Conservation (phyloP, 1,140 invertebrate genomes). For the Heliconius himera region DNA sequence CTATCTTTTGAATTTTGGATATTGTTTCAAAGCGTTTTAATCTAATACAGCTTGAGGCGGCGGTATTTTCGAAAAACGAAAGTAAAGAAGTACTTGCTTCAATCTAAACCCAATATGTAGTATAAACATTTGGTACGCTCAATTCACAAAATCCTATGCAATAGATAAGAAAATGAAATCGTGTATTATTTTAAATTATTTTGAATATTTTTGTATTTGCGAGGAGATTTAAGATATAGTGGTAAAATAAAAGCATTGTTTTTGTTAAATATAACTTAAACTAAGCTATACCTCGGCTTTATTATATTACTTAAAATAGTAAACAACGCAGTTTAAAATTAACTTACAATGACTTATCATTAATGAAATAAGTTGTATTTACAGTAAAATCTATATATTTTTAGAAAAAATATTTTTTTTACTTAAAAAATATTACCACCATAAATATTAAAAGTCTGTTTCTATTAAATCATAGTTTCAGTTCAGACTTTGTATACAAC, state of each 20-base stretch:
- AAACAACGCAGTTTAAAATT: too few species aligned
- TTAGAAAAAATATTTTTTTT: not conserved
- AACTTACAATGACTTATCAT: too few species aligned
- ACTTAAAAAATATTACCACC: not conserved
- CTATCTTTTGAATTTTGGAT: not conserved
- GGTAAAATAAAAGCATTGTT: too few species aligned
- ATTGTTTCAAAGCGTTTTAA: not conserved
- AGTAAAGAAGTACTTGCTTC: not conserved
- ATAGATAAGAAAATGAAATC: not conserved
- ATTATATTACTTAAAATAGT: too few species aligned
- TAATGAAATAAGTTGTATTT: too few species aligned
- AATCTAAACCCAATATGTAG: not conserved
- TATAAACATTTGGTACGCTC: not conserved
- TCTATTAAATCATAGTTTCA: not conserved
- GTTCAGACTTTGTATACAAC: slow-evolving; percentile 12
- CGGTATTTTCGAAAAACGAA: not conserved
- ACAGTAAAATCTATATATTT: too few species aligned
- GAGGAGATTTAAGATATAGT: too few species aligned
- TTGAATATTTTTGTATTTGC: not conserved
- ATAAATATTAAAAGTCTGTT: not conserved
- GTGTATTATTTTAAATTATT: not conserved
- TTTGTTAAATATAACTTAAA: too few species aligned
- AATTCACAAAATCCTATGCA: not conserved
- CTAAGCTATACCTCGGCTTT: too few species aligned
- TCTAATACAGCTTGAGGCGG: not conserved